Evolutionary conservation across 2,113 vertebrate genomes (phyloP).

Genomic region (Athene cunicularia): DNA sequence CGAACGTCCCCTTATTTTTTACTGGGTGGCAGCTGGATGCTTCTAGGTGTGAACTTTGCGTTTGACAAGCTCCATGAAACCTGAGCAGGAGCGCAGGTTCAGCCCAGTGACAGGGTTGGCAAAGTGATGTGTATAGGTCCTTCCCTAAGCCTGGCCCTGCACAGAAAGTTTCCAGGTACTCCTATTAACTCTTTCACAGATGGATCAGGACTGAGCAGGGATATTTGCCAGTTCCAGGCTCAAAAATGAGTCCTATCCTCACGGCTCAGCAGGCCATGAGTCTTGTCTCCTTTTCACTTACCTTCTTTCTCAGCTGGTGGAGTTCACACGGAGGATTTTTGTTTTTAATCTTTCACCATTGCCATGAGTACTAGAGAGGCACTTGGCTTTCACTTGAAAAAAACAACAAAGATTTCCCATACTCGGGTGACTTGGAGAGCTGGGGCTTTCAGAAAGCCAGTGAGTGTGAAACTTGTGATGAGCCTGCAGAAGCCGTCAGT

Average conservation of each 20-base stretch:
- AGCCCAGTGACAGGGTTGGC: neutral
- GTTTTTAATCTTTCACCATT: neutral
- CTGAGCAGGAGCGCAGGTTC: rapidly evolving
- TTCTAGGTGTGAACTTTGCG: neutral
- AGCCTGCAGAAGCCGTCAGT: neutral
- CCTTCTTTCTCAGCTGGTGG: neutral
- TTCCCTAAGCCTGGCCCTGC: neutral
- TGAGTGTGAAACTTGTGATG: neutral
- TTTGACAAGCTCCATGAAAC: rapidly evolving
- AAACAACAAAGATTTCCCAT: neutral
- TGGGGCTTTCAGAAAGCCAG: neutral
- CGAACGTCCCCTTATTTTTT: neutral
- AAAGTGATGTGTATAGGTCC: rapidly evolving
- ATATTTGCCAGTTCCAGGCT: neutral
- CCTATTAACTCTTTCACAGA: rapidly evolving
- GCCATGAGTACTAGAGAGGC: neutral
- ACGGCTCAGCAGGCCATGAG: neutral
- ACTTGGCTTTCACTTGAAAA: too few relatives aligned
- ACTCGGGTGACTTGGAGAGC: neutral
- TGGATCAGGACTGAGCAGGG: neutral
- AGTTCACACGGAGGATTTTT: rapidly evolving
- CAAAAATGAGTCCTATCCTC: neutral
- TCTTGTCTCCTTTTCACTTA: neutral
- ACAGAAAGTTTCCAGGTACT: neutral
- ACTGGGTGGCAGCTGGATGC: rapidly evolving